Base-by-base conservation (phyloP, 1,140 invertebrate species). In the Mylabris phalerata region DNA sequence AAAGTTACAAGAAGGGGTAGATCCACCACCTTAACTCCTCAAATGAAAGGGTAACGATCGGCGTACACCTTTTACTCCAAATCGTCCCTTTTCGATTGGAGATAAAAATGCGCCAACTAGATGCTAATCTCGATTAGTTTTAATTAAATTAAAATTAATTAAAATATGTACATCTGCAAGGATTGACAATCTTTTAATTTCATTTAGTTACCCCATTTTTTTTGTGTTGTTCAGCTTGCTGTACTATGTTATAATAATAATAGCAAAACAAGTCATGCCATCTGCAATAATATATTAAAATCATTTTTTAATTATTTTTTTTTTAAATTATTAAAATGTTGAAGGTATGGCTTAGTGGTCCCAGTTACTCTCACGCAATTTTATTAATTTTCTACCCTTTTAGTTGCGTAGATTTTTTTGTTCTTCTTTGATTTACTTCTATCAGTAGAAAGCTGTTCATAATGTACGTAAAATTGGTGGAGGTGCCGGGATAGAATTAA, bases 181-280 rank as follows among this genome's bases (percentile, higher is more conserved):
- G 42, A 54, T 27, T 54, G 38, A 43, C 51, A 54, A 54, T 54
- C 51, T 45, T 42, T 40, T 54, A 38, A 54, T 45, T 54, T 54
- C 51, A 54, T 45, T 54, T 45, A 43, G 50, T 42, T 41, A 41
- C 50, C 41, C 43, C 50, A 51, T 52, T 45, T 32, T 4, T 32
- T 32, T 5, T 32, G 27, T 32, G 3, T 7, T 32, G 7, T 32
- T 4, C n/a, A n/a, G n/a, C n/a, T 0, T 32, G 1, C 2, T 4
- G 7, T 32, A 32, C 4, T 32, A 32, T 19, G 32, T 32, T 5
- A 32, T 32, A 32, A 32, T 0, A 32, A 32, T 32, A 32, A 32
- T 32, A 7, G 32, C 7, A 32, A 32, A 5, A 5, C 32, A 45
- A 52, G 41, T 52, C 50, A 44, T 52, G 50, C 40, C 41, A 54